These are phyloP conservation scores for Lacanobia wlatinum DNA, from an alignment of 2,888 invertebrate genomes.

Conservation along the genomic window DNA sequence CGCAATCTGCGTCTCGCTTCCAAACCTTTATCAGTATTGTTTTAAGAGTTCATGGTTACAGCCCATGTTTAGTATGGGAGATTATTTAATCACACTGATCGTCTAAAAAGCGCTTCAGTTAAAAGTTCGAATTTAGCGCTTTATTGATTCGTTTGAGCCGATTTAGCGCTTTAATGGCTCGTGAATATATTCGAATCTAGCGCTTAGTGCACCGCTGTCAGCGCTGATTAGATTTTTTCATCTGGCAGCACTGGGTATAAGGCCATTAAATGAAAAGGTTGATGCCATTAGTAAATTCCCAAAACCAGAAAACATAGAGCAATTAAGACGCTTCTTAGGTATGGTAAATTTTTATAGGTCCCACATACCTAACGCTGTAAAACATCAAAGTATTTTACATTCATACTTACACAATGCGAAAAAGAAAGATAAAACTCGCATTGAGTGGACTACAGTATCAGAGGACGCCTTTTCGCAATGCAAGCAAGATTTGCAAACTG, in stretches of 20 bases:
- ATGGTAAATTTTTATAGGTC: too few relatives aligned
- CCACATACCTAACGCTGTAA: too few relatives aligned
- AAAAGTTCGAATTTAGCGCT: constrained; percentile 43
- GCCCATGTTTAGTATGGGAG: constrained; percentile 41
- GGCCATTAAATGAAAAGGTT: too few relatives aligned
- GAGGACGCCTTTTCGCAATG: too few relatives aligned
- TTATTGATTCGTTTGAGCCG: constrained; percentile 35
- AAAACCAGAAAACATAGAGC: too few relatives aligned
- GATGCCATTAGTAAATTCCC: too few relatives aligned
- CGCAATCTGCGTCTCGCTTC: constrained; percentile 41
- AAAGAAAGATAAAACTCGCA: too few relatives aligned
- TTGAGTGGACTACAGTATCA: too few relatives aligned
- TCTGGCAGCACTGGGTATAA: constrained; percentile 36
- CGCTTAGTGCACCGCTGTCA: constrained; percentile 22
- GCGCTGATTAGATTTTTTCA: constrained; percentile 33
- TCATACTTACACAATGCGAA: too few relatives aligned
- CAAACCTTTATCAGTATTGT: constrained; percentile 48
- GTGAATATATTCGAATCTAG: constrained; percentile 44
- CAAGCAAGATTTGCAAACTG: too few relatives aligned
- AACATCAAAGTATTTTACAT: too few relatives aligned
- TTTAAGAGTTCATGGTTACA: constrained; percentile 40
- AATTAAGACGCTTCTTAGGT: too few relatives aligned
- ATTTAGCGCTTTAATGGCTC: constrained; percentile 30
- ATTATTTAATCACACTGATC: constrained; percentile 33
- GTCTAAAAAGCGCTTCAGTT: constrained; percentile 41